Evolutionary conservation across 2,113 vertebrate species (phyloP).

Genomic region (Fregetta grallaria): DNA sequence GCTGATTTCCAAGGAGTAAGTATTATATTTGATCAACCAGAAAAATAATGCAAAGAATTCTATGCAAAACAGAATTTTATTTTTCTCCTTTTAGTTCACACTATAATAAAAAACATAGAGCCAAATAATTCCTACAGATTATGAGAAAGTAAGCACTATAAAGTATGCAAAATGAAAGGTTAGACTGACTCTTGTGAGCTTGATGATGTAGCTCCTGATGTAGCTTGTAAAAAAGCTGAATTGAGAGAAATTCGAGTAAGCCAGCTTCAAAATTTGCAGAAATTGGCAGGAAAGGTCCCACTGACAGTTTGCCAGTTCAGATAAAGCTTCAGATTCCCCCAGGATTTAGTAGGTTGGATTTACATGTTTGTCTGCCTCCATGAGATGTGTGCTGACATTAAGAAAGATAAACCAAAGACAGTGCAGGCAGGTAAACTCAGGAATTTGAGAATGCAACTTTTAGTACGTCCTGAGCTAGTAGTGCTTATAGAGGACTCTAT

Average conservation of each 20-base stretch:
- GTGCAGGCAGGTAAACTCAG: background rate
- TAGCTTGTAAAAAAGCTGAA: background rate
- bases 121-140: slow-evolving; percentile 7
- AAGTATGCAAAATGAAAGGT: background rate
- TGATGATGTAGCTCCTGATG: background rate
- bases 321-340: background rate
- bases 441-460: background rate
- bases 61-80: background rate
- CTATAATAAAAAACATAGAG: slow-evolving; percentile 62
- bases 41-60: background rate
- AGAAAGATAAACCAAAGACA: background rate
- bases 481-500: background rate
- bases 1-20: background rate
- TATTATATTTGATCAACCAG: background rate
- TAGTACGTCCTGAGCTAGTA: background rate
- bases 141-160: background rate
- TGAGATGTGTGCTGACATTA: background rate
- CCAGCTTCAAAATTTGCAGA: background rate
- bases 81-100: background rate
- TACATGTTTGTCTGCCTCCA: background rate
- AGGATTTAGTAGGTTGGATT: background rate
- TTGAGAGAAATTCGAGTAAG: background rate
- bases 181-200: background rate
- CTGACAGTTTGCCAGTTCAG: background rate
- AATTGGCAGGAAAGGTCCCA: background rate